These are phyloP conservation scores for Trachelus tabidus DNA, from an alignment of 2,888 invertebrate genomes.

Conservation along the genomic window DNA sequence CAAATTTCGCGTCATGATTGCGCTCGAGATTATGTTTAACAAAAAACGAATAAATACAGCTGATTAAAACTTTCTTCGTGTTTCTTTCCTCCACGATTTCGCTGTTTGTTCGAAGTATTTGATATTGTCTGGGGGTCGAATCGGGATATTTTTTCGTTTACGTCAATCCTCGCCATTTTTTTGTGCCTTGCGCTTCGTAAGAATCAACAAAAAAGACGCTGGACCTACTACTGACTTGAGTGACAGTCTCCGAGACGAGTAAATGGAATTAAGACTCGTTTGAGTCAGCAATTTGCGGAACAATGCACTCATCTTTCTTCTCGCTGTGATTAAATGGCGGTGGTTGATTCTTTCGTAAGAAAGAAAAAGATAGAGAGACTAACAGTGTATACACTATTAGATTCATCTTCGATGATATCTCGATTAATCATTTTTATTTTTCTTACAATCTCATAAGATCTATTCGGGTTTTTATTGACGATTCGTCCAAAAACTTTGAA, in stretches of 20 bases:
- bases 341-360: neutral
- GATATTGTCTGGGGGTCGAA: neutral
- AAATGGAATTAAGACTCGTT: neutral
- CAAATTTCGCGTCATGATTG: neutral
- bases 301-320: neutral
- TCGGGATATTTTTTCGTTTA: neutral
- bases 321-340: neutral
- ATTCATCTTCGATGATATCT: neutral
- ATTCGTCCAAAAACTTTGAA: neutral
- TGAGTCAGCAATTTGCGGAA: neutral
- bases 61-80: neutral
- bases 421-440: neutral
- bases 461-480: neutral
- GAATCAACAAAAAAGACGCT: neutral
- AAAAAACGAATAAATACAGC: neutral
- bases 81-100: neutral
- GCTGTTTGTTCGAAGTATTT: neutral
- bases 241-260: neutral
- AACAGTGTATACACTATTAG: neutral
- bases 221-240: neutral
- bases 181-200: neutral
- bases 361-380: neutral
- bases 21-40: neutral
- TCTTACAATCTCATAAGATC: neutral
- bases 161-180: neutral